A percentile compares a stretch with the other conserved stretches of the same genome.
Conservation (phyloP, 2,113 vertebrate species). For the Martes martes region DNA sequence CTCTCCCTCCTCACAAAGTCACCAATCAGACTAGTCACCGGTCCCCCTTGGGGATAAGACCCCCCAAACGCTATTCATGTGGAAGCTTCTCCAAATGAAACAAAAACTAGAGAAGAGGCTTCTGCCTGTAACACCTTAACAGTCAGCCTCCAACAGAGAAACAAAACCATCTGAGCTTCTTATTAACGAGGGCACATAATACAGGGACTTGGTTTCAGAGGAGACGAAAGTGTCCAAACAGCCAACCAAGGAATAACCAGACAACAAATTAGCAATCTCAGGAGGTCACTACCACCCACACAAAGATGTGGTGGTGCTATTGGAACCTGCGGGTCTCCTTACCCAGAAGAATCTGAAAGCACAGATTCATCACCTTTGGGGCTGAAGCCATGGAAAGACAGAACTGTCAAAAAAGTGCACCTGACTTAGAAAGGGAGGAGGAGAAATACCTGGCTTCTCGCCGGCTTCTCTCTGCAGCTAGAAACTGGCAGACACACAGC, state of each 20-base stretch:
- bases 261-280: neutral
- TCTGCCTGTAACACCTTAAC: neutral
- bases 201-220: neutral
- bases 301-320: neutral
- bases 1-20: neutral
- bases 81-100: neutral
- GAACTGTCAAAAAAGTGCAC: neutral
- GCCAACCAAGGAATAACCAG: neutral
- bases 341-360: neutral
- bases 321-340: neutral
- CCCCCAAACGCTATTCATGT: rapidly evolving
- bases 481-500: neutral
- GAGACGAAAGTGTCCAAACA: neutral
- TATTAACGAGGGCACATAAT: neutral
- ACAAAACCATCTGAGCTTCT: neutral
- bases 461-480: too few relatives aligned
- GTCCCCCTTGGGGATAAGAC: neutral
- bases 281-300: neutral
- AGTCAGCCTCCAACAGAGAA: neutral
- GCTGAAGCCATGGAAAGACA: neutral
- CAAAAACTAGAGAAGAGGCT: neutral
- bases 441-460: neutral
- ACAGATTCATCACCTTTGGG: neutral
- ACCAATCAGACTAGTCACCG: neutral
- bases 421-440: neutral